Conservation (phyloP, 2,113 vertebrate species). For the Archocentrus centrarchus region DNA sequence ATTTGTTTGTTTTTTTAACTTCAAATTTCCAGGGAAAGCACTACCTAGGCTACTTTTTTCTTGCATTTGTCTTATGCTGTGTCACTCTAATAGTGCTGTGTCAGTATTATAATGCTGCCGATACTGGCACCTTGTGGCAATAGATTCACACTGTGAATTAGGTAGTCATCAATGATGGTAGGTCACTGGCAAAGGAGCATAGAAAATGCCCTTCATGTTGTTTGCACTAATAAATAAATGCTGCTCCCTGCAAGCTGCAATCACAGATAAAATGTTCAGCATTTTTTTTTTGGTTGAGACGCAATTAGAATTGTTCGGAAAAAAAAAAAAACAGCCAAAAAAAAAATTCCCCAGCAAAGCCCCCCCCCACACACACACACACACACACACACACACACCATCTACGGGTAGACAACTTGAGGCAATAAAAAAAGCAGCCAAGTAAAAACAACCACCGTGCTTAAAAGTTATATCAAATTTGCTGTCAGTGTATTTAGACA, state of each 20-base stretch:
- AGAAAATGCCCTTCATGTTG: background rate
- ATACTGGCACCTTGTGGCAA: no score
- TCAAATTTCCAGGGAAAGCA: background rate
- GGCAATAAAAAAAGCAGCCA: background rate
- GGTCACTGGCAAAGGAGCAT: background rate
- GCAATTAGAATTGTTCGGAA: conserved; percentile 12
- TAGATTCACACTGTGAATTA: background rate
- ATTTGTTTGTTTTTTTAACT: background rate
- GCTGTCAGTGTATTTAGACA: conserved; percentile 7
- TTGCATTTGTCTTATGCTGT: background rate
- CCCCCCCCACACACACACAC: no score
- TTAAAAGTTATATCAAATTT: conserved; percentile 45
- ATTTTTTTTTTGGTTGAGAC: background rate
- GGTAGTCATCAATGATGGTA: background rate
- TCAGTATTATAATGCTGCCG: background rate
- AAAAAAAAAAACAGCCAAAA: background rate
- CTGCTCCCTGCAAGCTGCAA: background rate
- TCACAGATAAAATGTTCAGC: background rate
- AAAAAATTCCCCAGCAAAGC: no score
- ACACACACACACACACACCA: background rate
- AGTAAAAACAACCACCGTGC: conserved; percentile 33
- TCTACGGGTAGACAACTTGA: conserved; percentile 13
- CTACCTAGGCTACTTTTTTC: fast-evolving
- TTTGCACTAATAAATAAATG: background rate
- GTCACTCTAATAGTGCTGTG: background rate